These are phyloP conservation scores for Phoxinus dragarum DNA, from an alignment of 2,797 vertebrate genomes.

Conservation along the genomic window DNA sequence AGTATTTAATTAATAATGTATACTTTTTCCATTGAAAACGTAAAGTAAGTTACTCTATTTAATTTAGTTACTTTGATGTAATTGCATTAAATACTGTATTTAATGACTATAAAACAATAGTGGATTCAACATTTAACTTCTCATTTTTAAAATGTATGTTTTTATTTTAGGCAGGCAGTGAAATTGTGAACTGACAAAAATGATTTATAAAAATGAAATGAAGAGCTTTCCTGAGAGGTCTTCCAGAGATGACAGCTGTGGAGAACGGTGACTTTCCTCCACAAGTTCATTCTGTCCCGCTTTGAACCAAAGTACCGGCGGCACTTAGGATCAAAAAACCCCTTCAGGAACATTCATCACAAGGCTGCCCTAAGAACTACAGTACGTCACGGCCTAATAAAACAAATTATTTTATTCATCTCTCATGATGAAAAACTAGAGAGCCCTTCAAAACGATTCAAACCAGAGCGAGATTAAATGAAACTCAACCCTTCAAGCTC, in stretches of 20 bases:
- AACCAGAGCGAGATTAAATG: not conserved
- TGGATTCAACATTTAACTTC: too few relatives aligned
- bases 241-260: not conserved
- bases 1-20: too few relatives aligned
- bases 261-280: not conserved
- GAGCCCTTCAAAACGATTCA: not conserved
- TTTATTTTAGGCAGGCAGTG: not conserved
- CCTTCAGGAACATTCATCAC: not conserved
- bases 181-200: not conserved
- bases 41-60: too few relatives aligned
- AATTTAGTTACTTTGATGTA: too few relatives aligned
- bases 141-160: too few relatives aligned
- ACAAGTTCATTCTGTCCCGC: not conserved
- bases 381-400: not conserved
- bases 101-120: too few relatives aligned
- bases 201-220: not conserved
- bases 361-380: not conserved
- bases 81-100: too few relatives aligned
- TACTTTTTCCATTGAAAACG: too few relatives aligned
- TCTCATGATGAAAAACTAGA: constrained; percentile 17
- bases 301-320: not conserved
- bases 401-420: not conserved
- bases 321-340: constrained; percentile 21
- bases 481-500: not conserved
- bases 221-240: not conserved